Conservation (phyloP, 2,797 vertebrate species). For the Leptoclinus maculatus region DNA sequence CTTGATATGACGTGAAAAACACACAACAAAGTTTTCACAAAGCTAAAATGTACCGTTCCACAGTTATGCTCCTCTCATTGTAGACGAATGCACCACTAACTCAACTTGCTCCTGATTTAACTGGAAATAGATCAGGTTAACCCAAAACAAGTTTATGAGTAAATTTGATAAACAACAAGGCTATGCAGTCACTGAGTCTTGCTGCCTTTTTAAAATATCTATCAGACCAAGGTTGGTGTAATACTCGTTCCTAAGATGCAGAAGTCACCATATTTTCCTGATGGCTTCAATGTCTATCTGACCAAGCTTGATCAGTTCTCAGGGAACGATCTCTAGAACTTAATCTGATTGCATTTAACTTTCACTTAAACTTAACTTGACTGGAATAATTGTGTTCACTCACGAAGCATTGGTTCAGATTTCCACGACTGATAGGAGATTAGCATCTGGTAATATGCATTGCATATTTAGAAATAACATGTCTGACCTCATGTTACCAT, state of each 20-base stretch:
- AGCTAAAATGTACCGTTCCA: not conserved
- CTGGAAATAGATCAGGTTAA: not conserved
- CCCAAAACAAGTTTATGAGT: not conserved
- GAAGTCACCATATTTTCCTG: not conserved
- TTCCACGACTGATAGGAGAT: not conserved
- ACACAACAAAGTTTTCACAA: not conserved
- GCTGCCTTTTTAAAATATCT: not conserved
- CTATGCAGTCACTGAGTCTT: no score
- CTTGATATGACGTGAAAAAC: no score
- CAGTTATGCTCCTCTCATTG: not conserved
- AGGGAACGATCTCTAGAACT: not conserved
- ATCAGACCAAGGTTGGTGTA: not conserved
- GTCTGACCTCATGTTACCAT: slow-evolving; percentile 10
- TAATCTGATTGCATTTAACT: not conserved
- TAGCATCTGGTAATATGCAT: not conserved
- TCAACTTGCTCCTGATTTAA: not conserved
- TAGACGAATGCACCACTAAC: not conserved
- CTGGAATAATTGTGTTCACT: not conserved
- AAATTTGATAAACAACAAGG: not conserved
- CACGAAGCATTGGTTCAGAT: not conserved
- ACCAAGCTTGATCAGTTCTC: not conserved
- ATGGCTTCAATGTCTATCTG: not conserved
- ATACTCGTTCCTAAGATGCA: not conserved
- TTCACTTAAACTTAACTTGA: no score
- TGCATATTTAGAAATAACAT: not conserved